Base-by-base conservation (phyloP, 2,113 vertebrate species). In the Pseudorhombus dupliciocellatus region DNA sequence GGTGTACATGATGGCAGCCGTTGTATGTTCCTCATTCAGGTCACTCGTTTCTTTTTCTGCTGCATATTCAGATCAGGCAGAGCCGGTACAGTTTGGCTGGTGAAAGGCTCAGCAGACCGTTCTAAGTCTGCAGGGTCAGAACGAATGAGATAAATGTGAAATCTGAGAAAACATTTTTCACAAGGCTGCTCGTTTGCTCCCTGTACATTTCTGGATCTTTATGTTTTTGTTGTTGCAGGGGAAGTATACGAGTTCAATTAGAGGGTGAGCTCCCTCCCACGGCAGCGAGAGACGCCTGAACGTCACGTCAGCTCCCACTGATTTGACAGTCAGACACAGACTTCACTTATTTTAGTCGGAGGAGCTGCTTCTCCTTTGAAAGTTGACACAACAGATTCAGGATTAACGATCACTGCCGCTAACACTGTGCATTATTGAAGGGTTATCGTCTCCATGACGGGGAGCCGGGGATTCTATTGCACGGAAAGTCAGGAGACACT, bases 241-340 rank as follows among this genome's bases (percentile, higher is more conserved):
- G 76, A 73, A 78, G 48, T 54, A 58, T 55, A 62, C 52, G 48
- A 70, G 51, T 66, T 56, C n/a, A 48, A 80, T 79, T 77, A 68
- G 44, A 62, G 25, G 42, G 22, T 54, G 40, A 73, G 5, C 63
- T 77, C 42, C 25, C 34, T 74, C 68, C 56, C 22, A 40, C 69
- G 18, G 42, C 42, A 44, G 42, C 53, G 9, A 5, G 42, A 4
- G 42, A 18, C 54, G 22, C 10, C 20, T 50, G 46, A 20, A 56
- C 42, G 18, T 46, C 42, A 46, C 18, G 5, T 46, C 16, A 46
- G 8, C 42, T 46, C 42, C 42, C 18, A 61, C 63, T 72, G 31
- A 72, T 79, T 79, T 76, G 16, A 44, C 60, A 75, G 22, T 28
- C 12, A 58, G 59, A 56, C n/a, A 42, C 22, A 51, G 37, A 31